phyloP scores from a whole-genome alignment of 2,888 invertebrate species.

The Allophyes oxyacanthae region DNA sequence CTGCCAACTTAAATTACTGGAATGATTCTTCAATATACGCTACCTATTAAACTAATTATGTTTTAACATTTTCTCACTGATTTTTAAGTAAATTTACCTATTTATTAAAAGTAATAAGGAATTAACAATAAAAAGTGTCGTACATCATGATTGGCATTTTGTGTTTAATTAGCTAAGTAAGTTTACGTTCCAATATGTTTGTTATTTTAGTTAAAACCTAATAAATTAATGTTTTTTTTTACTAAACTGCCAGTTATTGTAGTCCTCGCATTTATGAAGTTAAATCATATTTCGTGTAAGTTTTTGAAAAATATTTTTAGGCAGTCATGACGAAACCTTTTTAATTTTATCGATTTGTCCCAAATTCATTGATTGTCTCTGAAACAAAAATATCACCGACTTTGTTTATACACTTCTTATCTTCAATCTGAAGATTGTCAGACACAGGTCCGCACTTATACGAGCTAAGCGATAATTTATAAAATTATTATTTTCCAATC shows the following conservation, averaged over 20 bases:
- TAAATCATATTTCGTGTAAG: slow-evolving; percentile 58
- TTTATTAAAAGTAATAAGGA: slow-evolving; percentile 64
- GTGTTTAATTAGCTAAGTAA: slow-evolving; percentile 69
- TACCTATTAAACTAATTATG: slow-evolving; percentile 16
- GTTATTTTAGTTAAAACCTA: slow-evolving; percentile 60
- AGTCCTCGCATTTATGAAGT: slow-evolving; percentile 83
- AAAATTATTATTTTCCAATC: background rate
- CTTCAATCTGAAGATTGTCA: background rate
- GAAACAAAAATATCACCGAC: background rate
- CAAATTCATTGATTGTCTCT: slow-evolving; percentile 12
- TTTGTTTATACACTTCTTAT: background rate
- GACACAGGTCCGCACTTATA: background rate
- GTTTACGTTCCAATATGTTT: slow-evolving; percentile 74
- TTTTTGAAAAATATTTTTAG: slow-evolving; percentile 60
- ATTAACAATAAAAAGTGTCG: slow-evolving; percentile 71
- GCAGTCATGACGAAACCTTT: slow-evolving; percentile 32
- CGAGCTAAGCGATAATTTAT: background rate
- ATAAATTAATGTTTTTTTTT: slow-evolving; percentile 64
- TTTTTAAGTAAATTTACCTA: slow-evolving; percentile 59
- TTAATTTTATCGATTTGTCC: slow-evolving; percentile 4
- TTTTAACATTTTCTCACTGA: slow-evolving; percentile 64
- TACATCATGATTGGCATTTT: slow-evolving; percentile 86
- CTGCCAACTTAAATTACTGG: slow-evolving; percentile 26
- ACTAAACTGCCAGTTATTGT: slow-evolving; percentile 79
- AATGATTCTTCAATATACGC: slow-evolving; percentile 18